These are phyloP conservation scores for Drosophila rubida DNA, from an alignment of 2,888 invertebrate genomes.

Conservation along the genomic window DNA sequence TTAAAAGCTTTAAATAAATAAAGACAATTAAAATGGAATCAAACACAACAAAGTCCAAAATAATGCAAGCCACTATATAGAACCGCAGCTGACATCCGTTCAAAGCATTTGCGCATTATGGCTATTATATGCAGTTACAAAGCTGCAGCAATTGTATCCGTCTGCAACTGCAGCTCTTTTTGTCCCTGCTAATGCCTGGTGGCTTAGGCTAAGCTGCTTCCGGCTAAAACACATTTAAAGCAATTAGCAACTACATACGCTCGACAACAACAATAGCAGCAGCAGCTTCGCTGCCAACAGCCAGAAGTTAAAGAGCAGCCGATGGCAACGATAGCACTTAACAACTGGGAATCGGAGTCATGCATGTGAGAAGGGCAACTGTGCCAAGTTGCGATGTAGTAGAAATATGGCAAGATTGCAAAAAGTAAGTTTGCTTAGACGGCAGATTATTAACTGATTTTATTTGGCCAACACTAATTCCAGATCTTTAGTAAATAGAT, in stretches of 20 bases:
- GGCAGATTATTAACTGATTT: slow-evolving; percentile 15
- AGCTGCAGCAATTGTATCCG: neutral
- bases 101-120: slow-evolving; percentile 28
- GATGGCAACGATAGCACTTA: slow-evolving; percentile 30
- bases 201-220: slow-evolving; percentile 72
- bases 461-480: slow-evolving; percentile 17
- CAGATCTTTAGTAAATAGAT: slow-evolving; percentile 19
- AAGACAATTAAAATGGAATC: slow-evolving; percentile 39
- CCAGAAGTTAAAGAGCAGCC: slow-evolving; percentile 3
- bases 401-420: neutral
- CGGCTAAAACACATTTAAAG: slow-evolving; percentile 70
- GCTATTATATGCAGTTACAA: slow-evolving; percentile 20
- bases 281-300: slow-evolving; percentile 12
- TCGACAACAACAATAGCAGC: slow-evolving; percentile 28
- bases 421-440: slow-evolving; percentile 4
- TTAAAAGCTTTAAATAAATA: slow-evolving; percentile 71
- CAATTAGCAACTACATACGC: slow-evolving; percentile 69
- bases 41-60: slow-evolving; percentile 49
- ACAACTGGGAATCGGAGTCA: slow-evolving; percentile 13
- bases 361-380: neutral
- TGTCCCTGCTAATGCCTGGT: slow-evolving; percentile 48
- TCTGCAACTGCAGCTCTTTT: neutral
- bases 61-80: slow-evolving; percentile 63
- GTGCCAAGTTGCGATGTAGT: neutral
- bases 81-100: slow-evolving; percentile 22